These are phyloP conservation scores for Drosophila pseudoananassae DNA, from an alignment of 1,140 invertebrate species.

Conservation along the genomic window DNA sequence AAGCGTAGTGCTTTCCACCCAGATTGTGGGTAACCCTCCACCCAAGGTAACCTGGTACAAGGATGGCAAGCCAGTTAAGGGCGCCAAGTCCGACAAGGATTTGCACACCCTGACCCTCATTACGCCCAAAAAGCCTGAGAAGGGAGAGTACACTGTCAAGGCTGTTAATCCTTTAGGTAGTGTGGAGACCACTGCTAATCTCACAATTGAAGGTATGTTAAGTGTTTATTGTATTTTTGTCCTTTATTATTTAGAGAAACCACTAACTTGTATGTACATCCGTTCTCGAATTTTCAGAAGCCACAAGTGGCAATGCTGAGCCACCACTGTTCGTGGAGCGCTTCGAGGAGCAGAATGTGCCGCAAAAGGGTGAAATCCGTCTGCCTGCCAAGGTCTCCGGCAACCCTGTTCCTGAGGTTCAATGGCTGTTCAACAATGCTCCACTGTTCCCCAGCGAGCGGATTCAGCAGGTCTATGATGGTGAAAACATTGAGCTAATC, in stretches of 20 bases:
- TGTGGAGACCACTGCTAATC: constrained; percentile 89
- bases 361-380: constrained; percentile 91
- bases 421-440: constrained; percentile 95
- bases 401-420: constrained; percentile 93
- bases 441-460: constrained; percentile 90
- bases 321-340: constrained; percentile 94
- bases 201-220: constrained; percentile 91
- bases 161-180: constrained; percentile 92
- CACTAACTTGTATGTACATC: neutral
- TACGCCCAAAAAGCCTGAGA: constrained; percentile 88
- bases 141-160: constrained; percentile 91
- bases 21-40: constrained; percentile 91
- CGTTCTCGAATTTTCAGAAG: constrained; percentile 84
- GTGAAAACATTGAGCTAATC: constrained; percentile 92
- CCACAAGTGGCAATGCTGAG: constrained; percentile 88
- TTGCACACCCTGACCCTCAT: constrained; percentile 88
- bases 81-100: constrained; percentile 88
- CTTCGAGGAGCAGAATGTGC: constrained; percentile 93
- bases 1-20: constrained; percentile 89
- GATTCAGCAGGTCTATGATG: constrained; percentile 91
- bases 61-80: constrained; percentile 88
- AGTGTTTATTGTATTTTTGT: neutral
- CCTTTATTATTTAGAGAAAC: constrained; percentile 55
- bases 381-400: constrained; percentile 94
- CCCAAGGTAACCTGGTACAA: constrained; percentile 93